A percentile compares a stretch with the other conserved stretches of the same genome.
These are phyloP conservation scores for Halcyon senegalensis DNA, from an alignment of 2,113 vertebrate genomes.

Conservation along the genomic window DNA sequence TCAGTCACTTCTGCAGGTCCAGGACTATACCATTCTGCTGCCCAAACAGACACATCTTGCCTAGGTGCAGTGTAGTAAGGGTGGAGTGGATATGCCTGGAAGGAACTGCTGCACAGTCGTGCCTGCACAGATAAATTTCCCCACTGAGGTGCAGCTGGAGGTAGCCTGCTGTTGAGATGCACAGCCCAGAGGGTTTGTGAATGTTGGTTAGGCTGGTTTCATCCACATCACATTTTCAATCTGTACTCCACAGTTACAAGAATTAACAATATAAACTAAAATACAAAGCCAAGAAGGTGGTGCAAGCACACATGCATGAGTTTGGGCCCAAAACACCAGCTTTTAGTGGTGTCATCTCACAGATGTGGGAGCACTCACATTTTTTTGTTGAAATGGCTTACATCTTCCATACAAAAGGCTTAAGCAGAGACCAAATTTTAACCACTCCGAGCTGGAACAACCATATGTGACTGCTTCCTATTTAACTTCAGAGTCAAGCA, in stretches of 20 bases:
- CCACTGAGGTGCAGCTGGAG: accelerated
- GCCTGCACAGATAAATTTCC: background rate
- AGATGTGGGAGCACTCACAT: accelerated
- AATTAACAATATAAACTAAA: background rate
- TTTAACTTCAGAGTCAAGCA: background rate
- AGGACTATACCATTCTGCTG: background rate
- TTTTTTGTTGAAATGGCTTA: background rate
- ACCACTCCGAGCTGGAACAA: background rate
- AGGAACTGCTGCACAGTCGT: background rate
- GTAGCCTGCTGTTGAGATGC: background rate
- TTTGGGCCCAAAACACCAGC: background rate
- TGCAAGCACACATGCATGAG: accelerated
- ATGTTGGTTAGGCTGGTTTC: background rate
- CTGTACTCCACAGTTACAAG: background rate
- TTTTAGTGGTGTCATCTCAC: background rate
- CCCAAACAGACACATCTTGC: accelerated
- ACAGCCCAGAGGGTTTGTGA: background rate
- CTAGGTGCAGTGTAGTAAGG: accelerated
- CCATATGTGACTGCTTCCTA: background rate
- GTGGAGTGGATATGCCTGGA: background rate
- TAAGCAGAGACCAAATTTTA: background rate
- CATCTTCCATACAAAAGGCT: background rate
- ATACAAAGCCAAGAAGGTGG: background rate
- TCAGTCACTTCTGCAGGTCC: background rate
- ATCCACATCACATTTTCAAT: background rate